These are phyloP conservation scores for Hypsopygia costalis DNA, from an alignment of 2,888 invertebrate genomes.

Conservation along the genomic window DNA sequence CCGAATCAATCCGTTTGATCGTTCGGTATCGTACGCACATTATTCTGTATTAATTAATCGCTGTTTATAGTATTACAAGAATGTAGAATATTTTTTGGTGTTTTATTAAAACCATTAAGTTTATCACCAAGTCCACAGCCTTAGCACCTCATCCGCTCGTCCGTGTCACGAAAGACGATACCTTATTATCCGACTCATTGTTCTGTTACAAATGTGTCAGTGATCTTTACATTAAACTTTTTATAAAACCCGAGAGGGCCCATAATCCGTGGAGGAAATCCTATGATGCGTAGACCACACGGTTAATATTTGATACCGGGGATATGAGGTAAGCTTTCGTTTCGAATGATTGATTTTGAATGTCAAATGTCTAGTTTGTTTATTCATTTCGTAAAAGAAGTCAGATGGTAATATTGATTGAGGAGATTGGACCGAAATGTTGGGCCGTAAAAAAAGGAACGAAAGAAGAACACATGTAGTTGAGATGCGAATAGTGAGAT, in stretches of 20 bases:
- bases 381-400: not conserved
- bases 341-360: not conserved
- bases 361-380: not conserved
- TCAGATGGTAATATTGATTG: not conserved
- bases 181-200: conserved; percentile 79
- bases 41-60: no score
- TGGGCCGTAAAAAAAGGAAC: no score
- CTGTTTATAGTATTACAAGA: no score
- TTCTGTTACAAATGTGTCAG: conserved; percentile 81
- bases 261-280: conserved; percentile 58
- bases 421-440: no score
- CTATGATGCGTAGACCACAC: conserved; percentile 7
- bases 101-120: no score
- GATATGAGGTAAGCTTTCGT: not conserved
- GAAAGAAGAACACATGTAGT: no score
- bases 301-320: conserved; percentile 1
- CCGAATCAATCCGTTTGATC: no score
- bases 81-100: no score
- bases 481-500: no score
- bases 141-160: conserved; percentile 64
- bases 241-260: conserved; percentile 67
- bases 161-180: conserved; percentile 76
- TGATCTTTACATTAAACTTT: conserved; percentile 79
- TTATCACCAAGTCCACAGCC: conserved; percentile 40
- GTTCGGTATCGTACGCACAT: no score